Base-by-base conservation (phyloP, 2,113 vertebrate species). In the Psilopogon haemacephalus region DNA sequence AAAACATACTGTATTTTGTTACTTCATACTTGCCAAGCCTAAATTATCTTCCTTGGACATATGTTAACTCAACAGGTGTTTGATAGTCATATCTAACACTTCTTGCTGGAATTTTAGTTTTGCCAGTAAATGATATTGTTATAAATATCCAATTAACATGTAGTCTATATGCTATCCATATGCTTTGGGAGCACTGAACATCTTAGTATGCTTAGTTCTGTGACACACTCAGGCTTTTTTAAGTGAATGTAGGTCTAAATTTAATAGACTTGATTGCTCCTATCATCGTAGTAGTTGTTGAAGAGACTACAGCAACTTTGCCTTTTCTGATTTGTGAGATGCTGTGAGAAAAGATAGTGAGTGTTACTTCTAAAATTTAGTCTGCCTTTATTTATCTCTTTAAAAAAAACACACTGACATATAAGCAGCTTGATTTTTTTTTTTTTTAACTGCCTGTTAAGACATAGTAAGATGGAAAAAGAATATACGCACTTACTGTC, bases 11-110 rank as follows among this genome's bases (percentile, higher is more conserved):
- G 62, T 71, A 60, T 28, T 37, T 91, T 62, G 76, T 94, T 88
- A 30, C 64, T 93, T 94, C 58, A 65, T 80, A 40, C 63, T 90
- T 95, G 71, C 65, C 48, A 89, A 91, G 42, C 38, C 75, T 65
- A 33, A 72, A 84, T 87, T 86, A 69, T 90, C 27, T 2, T 69
- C 40, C n/a, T 89, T 84, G 38, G 38, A 86, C 73, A 33, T 84
- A 77, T 95, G 86, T 59, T 76, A 84, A 69, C 71, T 85, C 70
- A 89, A 42, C 79, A 91, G 85, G 83, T 95, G 82, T 42, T 94
- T 75, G 69, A 32, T n/a, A 93, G 65, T 67, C 44, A 40, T 35
- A 28, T 40, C 9, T 70, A 77, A 69, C 70, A 63, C 76, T 76
- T 84, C 15, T 20, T 50, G 84, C 21, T 88, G 79, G 67, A 62